Percentiles rank a stretch among this genome's conserved stretches.
phyloP scores from a whole-genome alignment of 2,113 vertebrate species.

The Siniperca chuatsi region DNA sequence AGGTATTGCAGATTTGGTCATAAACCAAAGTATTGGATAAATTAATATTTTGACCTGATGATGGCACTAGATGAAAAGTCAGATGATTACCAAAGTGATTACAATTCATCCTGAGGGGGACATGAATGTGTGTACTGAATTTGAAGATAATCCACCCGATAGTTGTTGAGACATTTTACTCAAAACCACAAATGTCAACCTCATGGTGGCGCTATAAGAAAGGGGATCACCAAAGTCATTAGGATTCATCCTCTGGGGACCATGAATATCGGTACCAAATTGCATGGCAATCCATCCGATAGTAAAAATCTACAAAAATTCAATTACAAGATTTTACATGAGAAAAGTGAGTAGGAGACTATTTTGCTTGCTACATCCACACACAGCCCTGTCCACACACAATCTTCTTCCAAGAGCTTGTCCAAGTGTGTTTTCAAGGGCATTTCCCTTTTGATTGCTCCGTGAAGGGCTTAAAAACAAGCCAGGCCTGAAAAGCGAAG shows the following conservation, averaged over 20 bases:
- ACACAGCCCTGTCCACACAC: background rate
- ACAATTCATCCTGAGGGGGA: background rate
- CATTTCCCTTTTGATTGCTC: slow-evolving; percentile 41
- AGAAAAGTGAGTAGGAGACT: background rate
- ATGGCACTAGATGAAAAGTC: background rate
- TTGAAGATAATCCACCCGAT: background rate
- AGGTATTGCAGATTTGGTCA: background rate
- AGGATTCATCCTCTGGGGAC: background rate
- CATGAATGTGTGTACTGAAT: background rate
- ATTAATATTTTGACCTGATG: background rate
- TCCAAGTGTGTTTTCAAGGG: slow-evolving; percentile 54
- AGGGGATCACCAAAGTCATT: no score
- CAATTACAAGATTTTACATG: background rate
- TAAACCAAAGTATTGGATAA: background rate
- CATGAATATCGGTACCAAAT: background rate
- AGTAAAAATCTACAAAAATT: background rate
- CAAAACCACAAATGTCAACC: background rate
- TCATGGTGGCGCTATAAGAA: background rate
- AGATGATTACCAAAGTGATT: background rate
- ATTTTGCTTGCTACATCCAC: slow-evolving; percentile 4
- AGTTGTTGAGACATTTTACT: background rate
- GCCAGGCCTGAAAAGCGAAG: slow-evolving; percentile 38
- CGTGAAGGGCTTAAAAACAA: slow-evolving; percentile 56
- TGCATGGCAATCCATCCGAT: background rate
- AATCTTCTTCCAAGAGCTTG: slow-evolving; percentile 12